Conservation (phyloP, 1,140 invertebrate genomes). For the Papilio glaucus region DNA sequence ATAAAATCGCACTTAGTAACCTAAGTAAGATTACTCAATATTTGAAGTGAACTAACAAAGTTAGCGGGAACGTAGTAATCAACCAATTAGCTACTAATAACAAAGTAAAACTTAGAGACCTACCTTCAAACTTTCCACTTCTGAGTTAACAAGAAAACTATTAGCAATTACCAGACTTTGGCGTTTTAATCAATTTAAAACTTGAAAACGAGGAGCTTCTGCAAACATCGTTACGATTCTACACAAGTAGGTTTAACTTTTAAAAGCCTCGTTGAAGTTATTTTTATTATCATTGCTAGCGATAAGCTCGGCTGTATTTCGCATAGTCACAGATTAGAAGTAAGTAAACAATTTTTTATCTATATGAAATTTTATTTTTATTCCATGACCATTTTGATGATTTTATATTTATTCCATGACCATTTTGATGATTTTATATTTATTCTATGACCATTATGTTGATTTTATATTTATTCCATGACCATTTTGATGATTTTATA, state of each 20-base stretch:
- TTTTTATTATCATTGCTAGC: constrained; percentile 2
- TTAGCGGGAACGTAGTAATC: constrained; percentile 45
- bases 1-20: background rate
- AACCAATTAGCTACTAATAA: constrained; percentile 53
- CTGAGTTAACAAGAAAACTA: constrained; percentile 69
- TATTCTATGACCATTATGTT: too few relatives aligned
- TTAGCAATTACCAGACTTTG: constrained; percentile 72
- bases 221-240: constrained; percentile 47
- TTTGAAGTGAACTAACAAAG: constrained; percentile 28
- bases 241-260: constrained; percentile 27
- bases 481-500: too few relatives aligned
- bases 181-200: constrained; percentile 75
- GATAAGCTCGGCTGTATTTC: background rate
- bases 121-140: constrained; percentile 62
- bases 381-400: too few relatives aligned
- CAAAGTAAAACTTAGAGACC: constrained; percentile 51
- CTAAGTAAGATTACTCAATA: constrained; percentile 4
- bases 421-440: too few relatives aligned
- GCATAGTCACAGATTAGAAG: background rate
- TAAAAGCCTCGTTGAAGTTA: constrained; percentile 21
- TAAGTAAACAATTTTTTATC: too few relatives aligned
- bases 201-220: constrained; percentile 60
- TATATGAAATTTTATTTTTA: too few relatives aligned
- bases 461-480: too few relatives aligned
- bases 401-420: too few relatives aligned